A percentile compares a stretch with the other conserved stretches of the same genome.
phyloP scores from a whole-genome alignment of 2,888 invertebrate genomes.

The Drosophila ustulata region DNA sequence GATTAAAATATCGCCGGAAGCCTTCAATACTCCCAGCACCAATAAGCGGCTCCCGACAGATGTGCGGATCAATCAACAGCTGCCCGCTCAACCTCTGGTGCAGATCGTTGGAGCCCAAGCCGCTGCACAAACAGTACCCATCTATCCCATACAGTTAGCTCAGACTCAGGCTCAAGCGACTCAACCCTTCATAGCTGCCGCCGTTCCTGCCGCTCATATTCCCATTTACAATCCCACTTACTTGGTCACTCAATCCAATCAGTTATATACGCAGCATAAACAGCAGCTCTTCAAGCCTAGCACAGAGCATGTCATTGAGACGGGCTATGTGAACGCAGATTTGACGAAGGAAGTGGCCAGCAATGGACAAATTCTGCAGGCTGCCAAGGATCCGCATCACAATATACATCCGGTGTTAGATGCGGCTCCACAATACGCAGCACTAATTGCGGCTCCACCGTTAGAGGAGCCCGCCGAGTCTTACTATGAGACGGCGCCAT shows the following conservation, averaged over 20 bases:
- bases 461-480: slow-evolving; percentile 66
- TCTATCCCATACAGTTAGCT: slow-evolving; percentile 85
- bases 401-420: slow-evolving; percentile 81
- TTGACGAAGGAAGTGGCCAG: slow-evolving; percentile 84
- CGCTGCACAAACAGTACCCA: slow-evolving; percentile 85
- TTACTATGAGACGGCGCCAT: slow-evolving; percentile 73
- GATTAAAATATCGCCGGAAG: slow-evolving; percentile 84
- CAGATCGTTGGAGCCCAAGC: slow-evolving; percentile 85
- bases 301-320: slow-evolving; percentile 82
- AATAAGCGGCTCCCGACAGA: slow-evolving; percentile 83
- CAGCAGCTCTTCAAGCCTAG: slow-evolving; percentile 86
- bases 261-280: slow-evolving; percentile 84
- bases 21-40: slow-evolving; percentile 85
- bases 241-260: slow-evolving; percentile 84
- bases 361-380: slow-evolving; percentile 84
- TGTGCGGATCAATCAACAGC: slow-evolving; percentile 81
- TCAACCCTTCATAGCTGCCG: slow-evolving; percentile 83
- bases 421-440: slow-evolving; percentile 81
- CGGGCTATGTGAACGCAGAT: slow-evolving; percentile 81
- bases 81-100: slow-evolving; percentile 81
- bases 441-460: slow-evolving; percentile 81
- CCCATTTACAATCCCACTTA: slow-evolving; percentile 84
- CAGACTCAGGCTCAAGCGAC: slow-evolving; percentile 77
- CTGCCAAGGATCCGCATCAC: slow-evolving; percentile 80
- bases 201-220: slow-evolving; percentile 77